A percentile compares a stretch with the other conserved stretches of the same genome.
Evolutionary conservation across 2,888 invertebrate species (phyloP).

Genomic region (Coecobrya sp.): DNA sequence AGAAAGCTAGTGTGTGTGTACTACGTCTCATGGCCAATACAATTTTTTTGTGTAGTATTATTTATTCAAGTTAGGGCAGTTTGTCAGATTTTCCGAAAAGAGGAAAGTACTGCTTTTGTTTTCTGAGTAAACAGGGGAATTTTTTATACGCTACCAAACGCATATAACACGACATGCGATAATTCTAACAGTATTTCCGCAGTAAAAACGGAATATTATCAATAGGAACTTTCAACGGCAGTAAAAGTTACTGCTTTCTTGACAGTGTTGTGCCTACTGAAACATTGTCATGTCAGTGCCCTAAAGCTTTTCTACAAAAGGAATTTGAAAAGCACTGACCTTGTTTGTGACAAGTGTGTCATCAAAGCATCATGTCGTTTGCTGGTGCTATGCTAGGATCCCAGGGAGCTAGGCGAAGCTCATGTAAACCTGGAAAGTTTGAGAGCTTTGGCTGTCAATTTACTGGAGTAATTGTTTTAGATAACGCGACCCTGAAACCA

Average conservation of each 20-base stretch:
- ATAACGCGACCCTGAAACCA: constrained; percentile 60
- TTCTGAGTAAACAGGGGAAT: neutral
- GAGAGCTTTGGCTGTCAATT: constrained; percentile 64
- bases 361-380: constrained; percentile 61
- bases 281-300: neutral
- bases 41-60: neutral
- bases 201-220: neutral
- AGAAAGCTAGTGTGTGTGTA: neutral
- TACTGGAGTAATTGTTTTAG: constrained; percentile 68
- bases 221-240: neutral
- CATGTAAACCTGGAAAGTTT: constrained; percentile 55
- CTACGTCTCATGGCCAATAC: neutral
- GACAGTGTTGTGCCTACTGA: neutral
- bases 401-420: neutral
- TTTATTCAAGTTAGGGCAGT: neutral
- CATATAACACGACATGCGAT: neutral
- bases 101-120: neutral
- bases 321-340: neutral
- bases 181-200: neutral
- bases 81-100: constrained; percentile 14
- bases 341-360: neutral
- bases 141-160: neutral
- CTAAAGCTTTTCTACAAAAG: neutral
- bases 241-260: neutral
- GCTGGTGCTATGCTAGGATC: constrained; percentile 59